These are phyloP conservation scores for Manis javanica DNA, from an alignment of 2,797 vertebrate species.

Conservation along the genomic window DNA sequence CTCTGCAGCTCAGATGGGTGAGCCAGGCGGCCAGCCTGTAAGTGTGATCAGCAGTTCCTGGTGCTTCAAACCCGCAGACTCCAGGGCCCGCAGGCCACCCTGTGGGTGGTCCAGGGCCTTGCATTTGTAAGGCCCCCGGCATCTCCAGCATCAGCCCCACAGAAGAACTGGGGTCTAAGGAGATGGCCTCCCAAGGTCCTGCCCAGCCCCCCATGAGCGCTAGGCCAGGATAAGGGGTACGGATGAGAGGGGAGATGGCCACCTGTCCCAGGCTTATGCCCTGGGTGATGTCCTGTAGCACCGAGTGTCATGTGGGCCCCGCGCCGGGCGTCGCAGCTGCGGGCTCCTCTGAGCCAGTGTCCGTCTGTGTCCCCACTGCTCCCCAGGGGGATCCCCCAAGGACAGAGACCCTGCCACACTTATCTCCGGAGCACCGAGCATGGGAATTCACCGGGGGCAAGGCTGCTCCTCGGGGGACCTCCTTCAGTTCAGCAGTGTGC, in stretches of 20 bases:
- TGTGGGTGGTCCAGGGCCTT: neutral
- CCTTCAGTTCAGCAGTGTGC: neutral
- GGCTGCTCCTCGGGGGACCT: neutral
- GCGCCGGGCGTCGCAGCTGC: neutral
- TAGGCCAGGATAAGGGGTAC: neutral
- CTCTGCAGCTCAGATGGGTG: fast-evolving
- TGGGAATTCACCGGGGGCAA: neutral
- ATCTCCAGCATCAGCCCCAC: neutral
- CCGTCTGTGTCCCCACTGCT: neutral
- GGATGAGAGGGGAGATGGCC: neutral
- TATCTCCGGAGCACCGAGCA: neutral
- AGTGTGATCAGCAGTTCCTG: neutral
- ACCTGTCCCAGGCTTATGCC: neutral
- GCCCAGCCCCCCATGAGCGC: neutral
- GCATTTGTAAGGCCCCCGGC: neutral
- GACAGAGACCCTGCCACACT: neutral
- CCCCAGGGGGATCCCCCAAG: neutral
- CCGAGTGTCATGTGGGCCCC: neutral
- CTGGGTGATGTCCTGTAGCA: fast-evolving
- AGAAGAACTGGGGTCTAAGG: neutral
- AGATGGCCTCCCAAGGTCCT: neutral
- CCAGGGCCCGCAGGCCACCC: too few relatives aligned
- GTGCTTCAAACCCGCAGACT: neutral
- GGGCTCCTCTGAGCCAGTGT: neutral
- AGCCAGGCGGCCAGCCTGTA: fast-evolving